A percentile compares a stretch with the other conserved stretches of the same genome.
Conservation (phyloP, 2,797 vertebrate genomes). For the Cyclopterus lumpus region DNA sequence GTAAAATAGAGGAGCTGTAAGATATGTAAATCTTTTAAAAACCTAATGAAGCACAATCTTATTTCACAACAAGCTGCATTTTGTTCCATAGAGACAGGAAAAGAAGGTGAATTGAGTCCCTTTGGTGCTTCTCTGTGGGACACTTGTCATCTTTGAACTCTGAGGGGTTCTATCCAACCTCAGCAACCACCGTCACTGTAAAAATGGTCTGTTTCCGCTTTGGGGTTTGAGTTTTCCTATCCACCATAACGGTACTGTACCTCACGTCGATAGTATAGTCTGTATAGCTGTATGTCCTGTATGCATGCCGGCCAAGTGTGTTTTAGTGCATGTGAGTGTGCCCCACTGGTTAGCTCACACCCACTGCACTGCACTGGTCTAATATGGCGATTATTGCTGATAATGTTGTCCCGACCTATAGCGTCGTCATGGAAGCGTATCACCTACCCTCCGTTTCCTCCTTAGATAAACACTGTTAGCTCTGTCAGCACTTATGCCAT, state of each 20-base stretch:
- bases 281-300: background rate
- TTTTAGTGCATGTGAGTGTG: background rate
- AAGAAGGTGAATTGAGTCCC: slow-evolving; percentile 67
- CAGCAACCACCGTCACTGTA: slow-evolving; percentile 62
- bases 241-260: slow-evolving; percentile 48
- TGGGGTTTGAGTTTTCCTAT: slow-evolving; percentile 12
- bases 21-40: slow-evolving; percentile 82
- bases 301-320: no score
- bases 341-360: background rate
- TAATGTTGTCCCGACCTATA: background rate
- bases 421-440: background rate
- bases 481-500: background rate
- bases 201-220: slow-evolving; percentile 35
- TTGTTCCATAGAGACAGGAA: background rate
- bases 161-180: slow-evolving; percentile 55
- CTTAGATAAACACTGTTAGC: background rate
- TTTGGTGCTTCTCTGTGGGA: slow-evolving; percentile 77
- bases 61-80: slow-evolving; percentile 45
- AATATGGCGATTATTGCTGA: background rate
- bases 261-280: background rate
- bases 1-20: slow-evolving; percentile 72
- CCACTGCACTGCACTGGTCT: background rate
- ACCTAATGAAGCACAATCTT: slow-evolving; percentile 80
- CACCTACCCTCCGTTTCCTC: background rate
- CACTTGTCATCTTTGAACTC: slow-evolving; percentile 83